Evolutionary conservation across 2,797 vertebrate species (phyloP), one percentile per base, ranked within the genome.

Genomic region (Rhinophrynus dorsalis): DNA sequence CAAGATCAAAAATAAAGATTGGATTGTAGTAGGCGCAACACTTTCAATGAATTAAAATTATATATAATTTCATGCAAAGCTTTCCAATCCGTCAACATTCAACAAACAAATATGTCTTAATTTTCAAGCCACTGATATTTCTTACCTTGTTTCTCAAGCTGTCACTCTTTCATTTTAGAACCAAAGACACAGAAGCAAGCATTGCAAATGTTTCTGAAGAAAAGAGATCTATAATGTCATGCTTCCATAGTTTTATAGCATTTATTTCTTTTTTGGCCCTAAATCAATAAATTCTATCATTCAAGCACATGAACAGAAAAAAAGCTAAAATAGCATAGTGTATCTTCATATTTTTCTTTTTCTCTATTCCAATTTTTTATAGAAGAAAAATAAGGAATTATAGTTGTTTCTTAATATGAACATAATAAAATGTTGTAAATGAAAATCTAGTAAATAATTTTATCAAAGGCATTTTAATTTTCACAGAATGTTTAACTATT

Each of bases 171-270:
- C 23, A 17, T 17, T 58, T 21, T 40, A 30, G 45, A 17, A 50
- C 20, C 27, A 59, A 29, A 60, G 17, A 40, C 45, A 45, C 12
- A 32, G 30, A 15, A 51, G 26, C 56, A 42, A 17, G 11, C 33
- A 44, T 51, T 68, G 66, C 35, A 59, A 59, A 68, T 59, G 44
- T 30, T 50, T 44, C 44, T 37, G 17, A 12, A 20, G 35, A 57
- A 20, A 52, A 58, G 10, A 50, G 42, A 58, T 68, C 55, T 59
- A 59, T 59, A 68, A 50, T 68, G 55, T 68, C 55, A 37, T 59
- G 65, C 32, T 58, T 57, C 64, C 64, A 57, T 37, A 67, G 64
- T 29, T 56, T 20, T 33, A 13, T 23, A 38, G 61, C 35, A n/a
- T 26, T 55, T 68, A 11, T 35, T 47, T 12, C 5, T 35, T 48